A percentile compares a stretch with the other conserved stretches of the same genome.
Evolutionary conservation across 2,888 invertebrate genomes (phyloP).

Genomic region (Ceratothoa steindachneri): DNA sequence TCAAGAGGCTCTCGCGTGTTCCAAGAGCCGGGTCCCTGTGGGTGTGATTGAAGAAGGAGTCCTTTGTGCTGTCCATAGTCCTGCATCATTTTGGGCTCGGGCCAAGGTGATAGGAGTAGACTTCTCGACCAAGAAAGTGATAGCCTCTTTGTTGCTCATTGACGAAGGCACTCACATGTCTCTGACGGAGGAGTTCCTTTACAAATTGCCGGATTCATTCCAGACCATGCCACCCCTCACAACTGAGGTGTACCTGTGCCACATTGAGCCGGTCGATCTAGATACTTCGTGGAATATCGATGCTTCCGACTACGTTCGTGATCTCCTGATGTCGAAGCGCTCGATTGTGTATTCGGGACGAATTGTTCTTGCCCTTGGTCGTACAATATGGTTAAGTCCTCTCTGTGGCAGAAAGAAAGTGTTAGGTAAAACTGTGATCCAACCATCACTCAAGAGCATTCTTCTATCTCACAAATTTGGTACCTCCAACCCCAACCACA

Average conservation of each 20-base stretch:
- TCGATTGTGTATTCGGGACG: conserved; percentile 26
- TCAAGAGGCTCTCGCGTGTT: conserved; percentile 20
- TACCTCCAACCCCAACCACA: background rate
- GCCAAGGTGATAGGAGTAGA: conserved; percentile 23
- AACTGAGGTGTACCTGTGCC: conserved; percentile 58
- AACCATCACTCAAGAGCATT: background rate
- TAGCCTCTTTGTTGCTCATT: conserved; percentile 27
- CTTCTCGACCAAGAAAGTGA: background rate
- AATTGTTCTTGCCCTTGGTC: conserved; percentile 25
- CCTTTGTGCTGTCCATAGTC: conserved; percentile 26
- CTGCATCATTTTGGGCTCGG: conserved; percentile 27
- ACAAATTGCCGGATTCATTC: conserved; percentile 54
- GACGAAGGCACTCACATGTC: conserved; percentile 34
- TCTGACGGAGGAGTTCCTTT: conserved; percentile 4
- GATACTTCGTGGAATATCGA: conserved; percentile 58
- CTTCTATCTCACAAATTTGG: background rate
- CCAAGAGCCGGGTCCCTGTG: conserved; percentile 1
- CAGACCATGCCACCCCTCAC: conserved; percentile 54
- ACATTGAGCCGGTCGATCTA: conserved; percentile 58
- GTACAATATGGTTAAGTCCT: conserved; percentile 42
- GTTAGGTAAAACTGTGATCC: background rate
- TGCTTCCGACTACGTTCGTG: conserved; percentile 27
- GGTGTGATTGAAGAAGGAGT: background rate
- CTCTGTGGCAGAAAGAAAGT: conserved; percentile 11
- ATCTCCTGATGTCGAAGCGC: conserved; percentile 8